A percentile compares a stretch with the other conserved stretches of the same genome.
Evolutionary conservation across 2,888 invertebrate species (phyloP).

Genomic region (Harpalus rubripes): DNA sequence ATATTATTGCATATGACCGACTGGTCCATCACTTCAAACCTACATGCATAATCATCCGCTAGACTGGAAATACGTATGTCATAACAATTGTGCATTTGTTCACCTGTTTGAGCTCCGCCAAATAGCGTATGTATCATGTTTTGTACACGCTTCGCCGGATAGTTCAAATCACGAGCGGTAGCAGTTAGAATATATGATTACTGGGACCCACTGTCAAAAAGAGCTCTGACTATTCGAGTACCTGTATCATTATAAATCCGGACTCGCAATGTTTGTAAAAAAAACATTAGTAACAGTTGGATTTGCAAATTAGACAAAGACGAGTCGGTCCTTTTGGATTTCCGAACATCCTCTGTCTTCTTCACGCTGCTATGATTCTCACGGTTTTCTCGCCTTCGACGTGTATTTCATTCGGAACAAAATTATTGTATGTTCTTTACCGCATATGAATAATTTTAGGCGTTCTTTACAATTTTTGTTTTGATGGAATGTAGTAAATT

Average conservation of each 20-base stretch:
- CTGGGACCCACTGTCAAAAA: constrained; percentile 45
- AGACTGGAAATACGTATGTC: too few species aligned
- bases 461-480: constrained; percentile 68
- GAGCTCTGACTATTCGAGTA: not conserved
- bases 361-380: constrained; percentile 51
- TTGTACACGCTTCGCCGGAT: too few species aligned
- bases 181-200: constrained; percentile 52
- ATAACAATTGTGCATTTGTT: too few species aligned
- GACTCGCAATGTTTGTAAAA: too few species aligned
- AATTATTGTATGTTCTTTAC: constrained; percentile 68
- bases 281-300: not conserved
- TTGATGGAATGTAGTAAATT: too few species aligned
- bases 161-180: too few species aligned
- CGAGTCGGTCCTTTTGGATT: constrained; percentile 14
- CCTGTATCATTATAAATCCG: not conserved
- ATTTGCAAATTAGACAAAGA: constrained; percentile 58
- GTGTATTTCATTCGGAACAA: constrained; percentile 68
- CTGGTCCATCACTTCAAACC: too few species aligned
- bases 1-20: too few species aligned
- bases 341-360: constrained; percentile 5
- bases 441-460: constrained; percentile 70
- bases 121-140: constrained; percentile 43
- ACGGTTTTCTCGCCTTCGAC: too few species aligned
- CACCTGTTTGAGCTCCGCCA: too few species aligned
- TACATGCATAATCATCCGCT: too few species aligned